These are phyloP conservation scores for Epicampocera succincta DNA, from an alignment of 2,888 invertebrate genomes.

Conservation along the genomic window DNA sequence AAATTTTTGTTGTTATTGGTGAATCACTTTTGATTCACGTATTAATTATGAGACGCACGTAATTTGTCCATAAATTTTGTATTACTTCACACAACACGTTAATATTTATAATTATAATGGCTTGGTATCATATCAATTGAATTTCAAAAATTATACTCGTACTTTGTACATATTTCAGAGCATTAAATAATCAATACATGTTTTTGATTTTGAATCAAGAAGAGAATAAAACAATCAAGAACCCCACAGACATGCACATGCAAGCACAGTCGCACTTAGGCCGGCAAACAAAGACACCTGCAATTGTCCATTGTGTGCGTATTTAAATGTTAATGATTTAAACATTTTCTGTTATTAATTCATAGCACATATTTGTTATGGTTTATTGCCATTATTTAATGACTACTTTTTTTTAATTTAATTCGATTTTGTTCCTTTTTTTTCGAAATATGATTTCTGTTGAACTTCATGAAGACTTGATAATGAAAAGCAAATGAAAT, in stretches of 20 bases:
- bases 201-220: constrained; percentile 23
- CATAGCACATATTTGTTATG: constrained; percentile 64
- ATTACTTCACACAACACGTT: constrained; percentile 52
- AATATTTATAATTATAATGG: constrained; percentile 62
- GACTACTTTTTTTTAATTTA: constrained; percentile 1
- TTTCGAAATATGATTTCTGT: constrained; percentile 40
- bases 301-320: constrained; percentile 19
- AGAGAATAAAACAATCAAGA: neutral
- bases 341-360: constrained; percentile 51
- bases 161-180: neutral
- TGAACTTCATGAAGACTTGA: constrained; percentile 57
- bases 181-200: constrained; percentile 48
- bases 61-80: constrained; percentile 61
- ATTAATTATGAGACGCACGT: constrained; percentile 61
- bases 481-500: constrained; percentile 56
- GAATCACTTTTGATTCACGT: constrained; percentile 22
- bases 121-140: constrained; percentile 52
- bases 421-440: constrained; percentile 22
- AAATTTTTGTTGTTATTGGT: constrained; percentile 2
- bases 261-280: neutral
- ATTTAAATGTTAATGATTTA: constrained; percentile 58
- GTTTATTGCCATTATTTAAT: constrained; percentile 62
- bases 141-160: constrained; percentile 46
- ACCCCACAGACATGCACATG: neutral
- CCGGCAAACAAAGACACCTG: neutral